Base-by-base conservation (phyloP, 2,888 invertebrate species). In the Metallyticus violacea region DNA sequence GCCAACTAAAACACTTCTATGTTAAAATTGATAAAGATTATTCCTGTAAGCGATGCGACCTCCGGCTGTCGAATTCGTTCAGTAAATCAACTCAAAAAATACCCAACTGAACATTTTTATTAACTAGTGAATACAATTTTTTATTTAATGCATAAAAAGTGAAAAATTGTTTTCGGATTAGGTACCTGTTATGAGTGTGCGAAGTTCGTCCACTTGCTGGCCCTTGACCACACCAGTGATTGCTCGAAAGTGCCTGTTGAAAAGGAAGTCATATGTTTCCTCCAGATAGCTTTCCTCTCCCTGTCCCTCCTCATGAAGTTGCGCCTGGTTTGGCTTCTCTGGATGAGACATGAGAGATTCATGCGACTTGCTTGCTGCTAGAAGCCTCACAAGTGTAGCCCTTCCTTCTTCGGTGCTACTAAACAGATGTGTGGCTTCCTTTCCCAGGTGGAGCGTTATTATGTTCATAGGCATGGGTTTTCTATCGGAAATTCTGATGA, bases 321-420 rank as follows among this genome's bases (percentile, higher is more conserved):
- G n/a, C 22, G 40, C 40, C 3, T 62, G 40, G 22, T 62, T 62
- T 22, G 40, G 15, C 40, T 62, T 62, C 15, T 62, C 83, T 28
- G 83, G 25, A 7, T 83, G 77, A 15, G 83, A 76, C 83, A 83
- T 83, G 5, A 77, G 76, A 40, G 62, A 77, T 27, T 83, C 77
- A 28, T 83, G 83, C 40, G 40, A 15, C 9, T 77, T 27, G 9
- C 62, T 30, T n/a, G 83, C 76, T 2, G 83, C 77, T 7, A 83
- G 83, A 83, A 83, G 83, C 83, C 83, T 83, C 77, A n/a, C 28
- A 7, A 83, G 77, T 28, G 77, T 83, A 25, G 28, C 77, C 25
- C 28, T 83, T 76, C 77, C 83, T 83, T 83, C 83, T 29, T 83
- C 83, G 1, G 83, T 77, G 7, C 77, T 26, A 3, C 77, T 7